A percentile compares a stretch with the other conserved stretches of the same genome.
These are phyloP conservation scores for Gasteruption jaculator DNA, from an alignment of 2,888 invertebrate genomes.

Conservation along the genomic window DNA sequence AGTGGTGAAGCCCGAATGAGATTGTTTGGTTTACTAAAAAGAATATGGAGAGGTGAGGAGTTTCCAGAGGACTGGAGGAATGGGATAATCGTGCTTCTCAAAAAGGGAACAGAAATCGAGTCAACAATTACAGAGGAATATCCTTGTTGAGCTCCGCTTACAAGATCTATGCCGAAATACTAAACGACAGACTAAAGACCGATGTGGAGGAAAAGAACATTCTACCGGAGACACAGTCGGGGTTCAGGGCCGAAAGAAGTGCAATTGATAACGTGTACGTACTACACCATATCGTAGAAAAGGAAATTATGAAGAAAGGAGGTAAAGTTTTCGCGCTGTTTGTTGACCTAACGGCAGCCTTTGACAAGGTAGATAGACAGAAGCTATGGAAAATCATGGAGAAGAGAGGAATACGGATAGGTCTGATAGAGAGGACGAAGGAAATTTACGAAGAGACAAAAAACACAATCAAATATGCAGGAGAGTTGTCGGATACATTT, in stretches of 20 bases:
- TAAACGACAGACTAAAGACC: conserved; percentile 11
- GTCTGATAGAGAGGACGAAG: too few relatives aligned
- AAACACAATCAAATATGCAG: too few relatives aligned
- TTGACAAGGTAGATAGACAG: conserved; percentile 22
- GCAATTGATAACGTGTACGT: conserved; percentile 20
- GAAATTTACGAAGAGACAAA: too few relatives aligned
- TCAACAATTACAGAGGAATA: conserved; percentile 20
- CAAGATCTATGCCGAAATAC: conserved; percentile 18
- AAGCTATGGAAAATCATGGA: conserved; percentile 20
- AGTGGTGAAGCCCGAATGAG: background rate
- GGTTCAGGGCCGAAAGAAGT: conserved; percentile 20
- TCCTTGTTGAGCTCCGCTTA: conserved; percentile 14
- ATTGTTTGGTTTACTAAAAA: background rate
- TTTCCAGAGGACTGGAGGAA: conserved; percentile 14
- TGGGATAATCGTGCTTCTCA: conserved; percentile 16
- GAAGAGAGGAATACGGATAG: too few relatives aligned
- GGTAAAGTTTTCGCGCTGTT: conserved; percentile 16
- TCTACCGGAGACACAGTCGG: conserved; percentile 20
- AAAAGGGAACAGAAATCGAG: conserved; percentile 15
- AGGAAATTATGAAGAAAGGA: conserved; percentile 7
- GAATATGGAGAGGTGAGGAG: conserved; percentile 14
- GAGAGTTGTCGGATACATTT: conserved; percentile 15
- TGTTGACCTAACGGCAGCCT: conserved; percentile 24
- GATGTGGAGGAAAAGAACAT: conserved; percentile 9
- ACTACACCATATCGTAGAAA: conserved; percentile 14